Evolutionary conservation across 2,888 invertebrate genomes (phyloP).

Genomic region (Timema cristinae): DNA sequence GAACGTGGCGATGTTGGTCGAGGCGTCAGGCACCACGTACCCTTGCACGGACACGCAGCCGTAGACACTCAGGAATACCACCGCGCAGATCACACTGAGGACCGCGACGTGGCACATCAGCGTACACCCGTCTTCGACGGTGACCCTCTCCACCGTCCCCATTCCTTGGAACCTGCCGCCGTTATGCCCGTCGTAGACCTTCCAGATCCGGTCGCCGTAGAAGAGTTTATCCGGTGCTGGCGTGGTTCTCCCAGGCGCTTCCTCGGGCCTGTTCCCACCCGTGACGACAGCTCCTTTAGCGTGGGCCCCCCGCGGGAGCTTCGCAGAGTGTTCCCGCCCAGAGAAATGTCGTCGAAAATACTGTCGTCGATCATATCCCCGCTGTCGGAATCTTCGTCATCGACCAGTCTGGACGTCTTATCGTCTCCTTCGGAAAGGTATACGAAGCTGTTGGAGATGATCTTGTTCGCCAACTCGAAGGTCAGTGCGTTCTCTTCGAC

Average conservation of each 20-base stretch:
- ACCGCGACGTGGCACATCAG: background rate
- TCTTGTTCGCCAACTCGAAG: background rate
- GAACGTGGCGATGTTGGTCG: background rate
- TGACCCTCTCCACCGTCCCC: background rate
- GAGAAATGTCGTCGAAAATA: slow-evolving; percentile 6
- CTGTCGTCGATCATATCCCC: slow-evolving; percentile 1
- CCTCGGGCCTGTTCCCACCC: too few relatives aligned
- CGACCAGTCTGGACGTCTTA: background rate
- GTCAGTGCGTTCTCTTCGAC: too few relatives aligned
- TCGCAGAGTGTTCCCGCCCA: background rate
- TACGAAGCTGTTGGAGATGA: background rate
- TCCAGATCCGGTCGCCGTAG: too few relatives aligned
- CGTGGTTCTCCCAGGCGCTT: too few relatives aligned
- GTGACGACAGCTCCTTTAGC: too few relatives aligned
- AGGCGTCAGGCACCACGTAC: background rate
- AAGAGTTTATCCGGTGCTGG: too few relatives aligned
- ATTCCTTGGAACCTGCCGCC: background rate
- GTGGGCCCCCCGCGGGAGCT: background rate
- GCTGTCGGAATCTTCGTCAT: background rate
- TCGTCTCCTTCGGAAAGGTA: background rate
- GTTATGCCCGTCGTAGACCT: too few relatives aligned
- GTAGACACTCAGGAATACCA: background rate
- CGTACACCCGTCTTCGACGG: background rate
- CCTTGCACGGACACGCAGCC: background rate
- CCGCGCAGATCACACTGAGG: background rate